phyloP scores from a whole-genome alignment of 2,888 invertebrate species.

The Junonia oenone region DNA sequence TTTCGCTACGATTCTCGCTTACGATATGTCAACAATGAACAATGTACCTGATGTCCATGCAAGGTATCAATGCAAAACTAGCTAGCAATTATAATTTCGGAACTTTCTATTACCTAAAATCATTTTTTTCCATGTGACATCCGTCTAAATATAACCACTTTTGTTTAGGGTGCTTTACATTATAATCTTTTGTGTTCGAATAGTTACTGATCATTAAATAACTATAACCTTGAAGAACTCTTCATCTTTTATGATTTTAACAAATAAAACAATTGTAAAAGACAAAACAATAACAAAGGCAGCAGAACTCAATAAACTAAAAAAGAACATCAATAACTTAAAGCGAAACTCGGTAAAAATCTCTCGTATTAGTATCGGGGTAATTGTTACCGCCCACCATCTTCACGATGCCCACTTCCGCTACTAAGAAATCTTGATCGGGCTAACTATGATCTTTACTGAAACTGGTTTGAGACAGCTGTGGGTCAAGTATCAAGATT shows the following conservation, averaged over 20 bases:
- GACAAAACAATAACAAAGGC: neutral
- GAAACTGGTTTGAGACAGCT: constrained; percentile 58
- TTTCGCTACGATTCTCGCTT: too few relatives aligned
- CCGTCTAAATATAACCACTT: too few relatives aligned
- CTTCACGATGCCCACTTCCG: constrained; percentile 42
- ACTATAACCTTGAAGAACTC: neutral
- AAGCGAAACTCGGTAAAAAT: neutral
- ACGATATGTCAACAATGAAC: too few relatives aligned
- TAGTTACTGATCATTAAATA: neutral
- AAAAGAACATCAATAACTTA: neutral
- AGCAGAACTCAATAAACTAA: neutral
- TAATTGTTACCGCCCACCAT: constrained; percentile 39
- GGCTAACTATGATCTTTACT: constrained; percentile 41
- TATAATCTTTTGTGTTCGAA: neutral
- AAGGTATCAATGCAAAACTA: too few relatives aligned
- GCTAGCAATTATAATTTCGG: too few relatives aligned
- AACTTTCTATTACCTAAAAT: too few relatives aligned
- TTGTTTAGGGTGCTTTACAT: too few relatives aligned
- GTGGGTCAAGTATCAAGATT: constrained; percentile 75
- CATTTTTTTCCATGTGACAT: too few relatives aligned
- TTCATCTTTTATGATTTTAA: neutral
- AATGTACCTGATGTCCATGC: too few relatives aligned
- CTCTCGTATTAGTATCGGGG: constrained; percentile 1
- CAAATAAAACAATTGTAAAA: neutral
- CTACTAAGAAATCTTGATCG: constrained; percentile 42